These are phyloP conservation scores for Apaloderma vittatum DNA, from an alignment of 2,113 vertebrate species.

Conservation along the genomic window DNA sequence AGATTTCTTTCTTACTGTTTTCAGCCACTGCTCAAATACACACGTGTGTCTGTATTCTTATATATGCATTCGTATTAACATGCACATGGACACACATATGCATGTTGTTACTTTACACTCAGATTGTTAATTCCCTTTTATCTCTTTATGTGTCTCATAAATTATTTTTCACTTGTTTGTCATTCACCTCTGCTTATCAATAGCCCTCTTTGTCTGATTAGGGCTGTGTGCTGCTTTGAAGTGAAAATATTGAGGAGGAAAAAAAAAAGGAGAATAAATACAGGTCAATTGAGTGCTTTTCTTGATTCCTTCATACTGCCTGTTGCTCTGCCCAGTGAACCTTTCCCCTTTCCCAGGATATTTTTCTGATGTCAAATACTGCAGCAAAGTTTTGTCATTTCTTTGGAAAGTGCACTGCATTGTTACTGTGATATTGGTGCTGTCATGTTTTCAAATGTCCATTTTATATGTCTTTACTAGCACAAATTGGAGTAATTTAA, in stretches of 20 bases:
- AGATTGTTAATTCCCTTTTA: neutral
- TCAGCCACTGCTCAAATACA: neutral
- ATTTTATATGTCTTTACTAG: constrained; percentile 18
- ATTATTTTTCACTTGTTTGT: neutral
- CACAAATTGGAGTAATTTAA: neutral
- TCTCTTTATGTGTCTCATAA: neutral
- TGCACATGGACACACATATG: no score
- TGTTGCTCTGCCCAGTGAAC: neutral
- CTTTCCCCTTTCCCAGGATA: neutral
- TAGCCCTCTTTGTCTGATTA: neutral
- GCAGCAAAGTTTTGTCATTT: constrained; percentile 6
- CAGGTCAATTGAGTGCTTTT: neutral
- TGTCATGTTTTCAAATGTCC: neutral
- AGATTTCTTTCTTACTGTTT: neutral
- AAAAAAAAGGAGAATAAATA: neutral
- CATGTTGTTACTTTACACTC: neutral
- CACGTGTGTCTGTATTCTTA: accelerated
- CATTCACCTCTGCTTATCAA: neutral
- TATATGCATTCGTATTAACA: accelerated
- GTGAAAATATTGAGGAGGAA: accelerated
- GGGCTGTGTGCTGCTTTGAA: neutral
- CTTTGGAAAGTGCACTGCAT: neutral
- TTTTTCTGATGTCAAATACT: neutral
- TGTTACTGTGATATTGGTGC: neutral
- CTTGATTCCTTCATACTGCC: neutral